Evolutionary conservation across 2,797 vertebrate species (phyloP).

Genomic region (Phaenicophaeus curvirostris): DNA sequence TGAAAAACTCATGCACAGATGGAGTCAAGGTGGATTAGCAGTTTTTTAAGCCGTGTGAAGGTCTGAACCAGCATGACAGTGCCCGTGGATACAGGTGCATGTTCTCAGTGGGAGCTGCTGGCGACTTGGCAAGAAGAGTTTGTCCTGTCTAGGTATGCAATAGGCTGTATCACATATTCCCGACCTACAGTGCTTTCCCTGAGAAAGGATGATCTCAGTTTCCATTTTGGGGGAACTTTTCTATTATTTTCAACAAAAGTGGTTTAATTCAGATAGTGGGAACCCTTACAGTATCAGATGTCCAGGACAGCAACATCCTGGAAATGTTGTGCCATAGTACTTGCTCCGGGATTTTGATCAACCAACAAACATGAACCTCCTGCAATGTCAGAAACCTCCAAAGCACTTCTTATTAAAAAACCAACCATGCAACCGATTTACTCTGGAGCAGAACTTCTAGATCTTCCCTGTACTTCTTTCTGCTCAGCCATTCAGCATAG

Average conservation of each 20-base stretch:
- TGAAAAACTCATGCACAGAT: neutral
- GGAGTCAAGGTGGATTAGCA: neutral
- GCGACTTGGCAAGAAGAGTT: neutral
- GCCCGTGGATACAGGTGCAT: rapidly evolving
- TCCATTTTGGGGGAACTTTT: neutral
- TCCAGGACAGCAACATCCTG: neutral
- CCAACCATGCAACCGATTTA: neutral
- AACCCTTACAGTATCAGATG: neutral
- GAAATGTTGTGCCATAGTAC: neutral
- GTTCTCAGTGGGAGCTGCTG: neutral
- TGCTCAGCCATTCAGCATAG: neutral
- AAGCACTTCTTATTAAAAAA: neutral
- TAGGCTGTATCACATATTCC: neutral
- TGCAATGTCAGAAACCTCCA: neutral
- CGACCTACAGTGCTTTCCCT: neutral
- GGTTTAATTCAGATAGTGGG: neutral
- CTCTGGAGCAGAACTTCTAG: neutral
- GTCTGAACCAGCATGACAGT: neutral
- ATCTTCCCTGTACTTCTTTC: neutral
- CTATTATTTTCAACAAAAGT: neutral
- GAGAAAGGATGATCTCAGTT: neutral
- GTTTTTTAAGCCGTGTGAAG: neutral
- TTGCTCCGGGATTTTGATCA: neutral
- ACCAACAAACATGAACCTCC: neutral
- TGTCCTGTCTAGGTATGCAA: neutral